A percentile compares a stretch with the other conserved stretches of the same genome.
Evolutionary conservation across 2,888 invertebrate species (phyloP).

Genomic region (Papilio elwesi): DNA sequence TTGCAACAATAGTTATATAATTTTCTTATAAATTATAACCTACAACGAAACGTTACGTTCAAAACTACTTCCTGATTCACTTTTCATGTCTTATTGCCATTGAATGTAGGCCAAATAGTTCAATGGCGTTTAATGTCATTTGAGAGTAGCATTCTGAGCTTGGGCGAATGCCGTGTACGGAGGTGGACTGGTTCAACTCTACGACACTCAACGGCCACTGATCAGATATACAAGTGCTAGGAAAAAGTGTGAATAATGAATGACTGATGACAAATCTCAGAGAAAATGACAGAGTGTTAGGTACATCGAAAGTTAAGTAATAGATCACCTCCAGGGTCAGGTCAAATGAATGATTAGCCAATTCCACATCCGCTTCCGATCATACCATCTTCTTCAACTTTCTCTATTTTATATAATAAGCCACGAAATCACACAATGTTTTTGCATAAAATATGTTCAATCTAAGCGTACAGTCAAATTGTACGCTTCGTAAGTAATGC

Average conservation of each 20-base stretch:
- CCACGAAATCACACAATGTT: conserved; percentile 31
- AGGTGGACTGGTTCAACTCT: conserved; percentile 29
- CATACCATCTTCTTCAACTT: conserved; percentile 59
- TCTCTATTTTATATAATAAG: conserved; percentile 68
- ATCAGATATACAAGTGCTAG: conserved; percentile 20
- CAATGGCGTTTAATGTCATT: conserved; percentile 65
- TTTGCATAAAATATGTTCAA: conserved; percentile 27
- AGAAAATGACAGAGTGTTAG: conserved; percentile 71
- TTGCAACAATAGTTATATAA: conserved; percentile 26
- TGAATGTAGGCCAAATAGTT: conserved; percentile 52
- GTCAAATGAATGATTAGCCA: conserved; percentile 57
- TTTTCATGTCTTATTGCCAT: conserved; percentile 35
- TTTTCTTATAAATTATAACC: conserved; percentile 23
- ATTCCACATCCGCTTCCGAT: conserved; percentile 80
- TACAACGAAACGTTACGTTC: conserved; percentile 6
- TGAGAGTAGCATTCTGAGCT: conserved; percentile 55
- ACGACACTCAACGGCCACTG: conserved; percentile 18
- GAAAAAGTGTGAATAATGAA: conserved; percentile 48
- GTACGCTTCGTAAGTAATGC: conserved; percentile 40
- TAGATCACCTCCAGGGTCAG: conserved; percentile 71
- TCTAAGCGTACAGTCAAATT: conserved; percentile 43
- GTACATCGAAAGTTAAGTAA: conserved; percentile 70
- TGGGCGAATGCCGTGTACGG: conserved; percentile 55
- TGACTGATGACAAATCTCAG: conserved; percentile 62
- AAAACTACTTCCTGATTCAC: conserved; percentile 42